phyloP scores from a whole-genome alignment of 2,113 vertebrate genomes.

The Pterophyllum scalare region DNA sequence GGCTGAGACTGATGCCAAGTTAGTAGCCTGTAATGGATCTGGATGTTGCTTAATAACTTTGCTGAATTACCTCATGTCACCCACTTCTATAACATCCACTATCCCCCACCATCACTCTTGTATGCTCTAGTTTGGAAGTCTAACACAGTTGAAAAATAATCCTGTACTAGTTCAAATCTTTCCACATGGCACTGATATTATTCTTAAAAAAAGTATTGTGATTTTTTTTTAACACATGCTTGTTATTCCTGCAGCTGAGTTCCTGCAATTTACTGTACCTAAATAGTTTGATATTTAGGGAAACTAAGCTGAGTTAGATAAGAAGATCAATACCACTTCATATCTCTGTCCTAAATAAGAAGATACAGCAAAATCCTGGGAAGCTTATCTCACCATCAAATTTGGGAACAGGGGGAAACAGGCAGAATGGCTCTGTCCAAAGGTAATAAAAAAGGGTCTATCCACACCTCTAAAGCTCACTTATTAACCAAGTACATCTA shows the following conservation, averaged over 20 bases:
- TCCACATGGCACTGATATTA: background rate
- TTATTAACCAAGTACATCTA: background rate
- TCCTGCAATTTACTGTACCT: background rate
- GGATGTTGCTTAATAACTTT: slow-evolving; percentile 32
- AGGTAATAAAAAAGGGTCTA: background rate
- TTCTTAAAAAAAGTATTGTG: background rate
- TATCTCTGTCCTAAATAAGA: background rate
- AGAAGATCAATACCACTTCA: background rate
- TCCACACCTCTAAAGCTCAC: background rate
- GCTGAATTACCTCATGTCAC: slow-evolving; percentile 3
- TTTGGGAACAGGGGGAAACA: background rate
- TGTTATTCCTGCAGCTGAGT: background rate
- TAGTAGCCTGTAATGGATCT: slow-evolving; percentile 35
- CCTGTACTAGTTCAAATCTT: background rate
- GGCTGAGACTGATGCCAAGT: slow-evolving; percentile 33
- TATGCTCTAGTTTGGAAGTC: slow-evolving; percentile 15
- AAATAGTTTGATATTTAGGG: background rate
- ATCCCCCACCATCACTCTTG: background rate
- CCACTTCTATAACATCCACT: slow-evolving; percentile 24
- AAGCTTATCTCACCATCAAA: background rate
- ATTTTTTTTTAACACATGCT: background rate
- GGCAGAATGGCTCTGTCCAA: background rate
- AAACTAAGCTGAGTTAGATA: background rate
- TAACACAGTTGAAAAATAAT: slow-evolving; percentile 28
- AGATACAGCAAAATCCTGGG: background rate